phyloP scores from a whole-genome alignment of 2,888 invertebrate genomes.

The Pterostichus madidus region DNA sequence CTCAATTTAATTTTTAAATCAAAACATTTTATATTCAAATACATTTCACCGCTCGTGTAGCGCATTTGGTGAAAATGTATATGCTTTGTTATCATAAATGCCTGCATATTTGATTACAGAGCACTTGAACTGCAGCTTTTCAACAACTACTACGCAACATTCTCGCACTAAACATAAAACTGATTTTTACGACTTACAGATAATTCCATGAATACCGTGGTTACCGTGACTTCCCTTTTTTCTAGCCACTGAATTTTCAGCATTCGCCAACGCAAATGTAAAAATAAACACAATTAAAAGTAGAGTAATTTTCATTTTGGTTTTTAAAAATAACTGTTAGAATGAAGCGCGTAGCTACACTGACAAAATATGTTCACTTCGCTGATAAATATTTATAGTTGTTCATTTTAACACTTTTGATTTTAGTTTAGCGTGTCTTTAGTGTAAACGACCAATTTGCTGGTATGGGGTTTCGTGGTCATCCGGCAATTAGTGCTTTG shows the following conservation, averaged over 20 bases:
- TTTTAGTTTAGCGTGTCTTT: conserved; percentile 39
- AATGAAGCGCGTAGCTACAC: not conserved
- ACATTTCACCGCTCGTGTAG: too few species aligned
- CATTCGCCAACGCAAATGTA: not conserved
- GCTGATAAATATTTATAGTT: conserved; percentile 33
- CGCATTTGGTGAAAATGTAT: not conserved
- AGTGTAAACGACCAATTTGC: not conserved
- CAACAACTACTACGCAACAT: not conserved
- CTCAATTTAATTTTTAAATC: too few species aligned
- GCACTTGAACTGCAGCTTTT: not conserved
- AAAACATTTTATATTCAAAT: too few species aligned
- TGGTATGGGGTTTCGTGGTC: conserved; percentile 33
- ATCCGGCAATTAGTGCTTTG: conserved; percentile 23
- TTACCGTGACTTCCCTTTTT: conserved; percentile 13
- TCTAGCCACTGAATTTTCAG: conserved; percentile 1
- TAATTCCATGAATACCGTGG: conserved; percentile 31
- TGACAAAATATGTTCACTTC: conserved; percentile 16
- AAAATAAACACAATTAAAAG: conserved; percentile 27
- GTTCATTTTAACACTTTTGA: conserved; percentile 26
- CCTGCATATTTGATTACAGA: not conserved
- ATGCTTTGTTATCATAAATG: not conserved
- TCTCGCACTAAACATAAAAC: not conserved
- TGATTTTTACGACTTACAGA: conserved; percentile 30
- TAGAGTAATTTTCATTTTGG: conserved; percentile 25
- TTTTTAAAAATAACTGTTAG: conserved; percentile 28